Base-by-base conservation (phyloP, 2,797 vertebrate genomes). In the Coendou prehensilis region DNA sequence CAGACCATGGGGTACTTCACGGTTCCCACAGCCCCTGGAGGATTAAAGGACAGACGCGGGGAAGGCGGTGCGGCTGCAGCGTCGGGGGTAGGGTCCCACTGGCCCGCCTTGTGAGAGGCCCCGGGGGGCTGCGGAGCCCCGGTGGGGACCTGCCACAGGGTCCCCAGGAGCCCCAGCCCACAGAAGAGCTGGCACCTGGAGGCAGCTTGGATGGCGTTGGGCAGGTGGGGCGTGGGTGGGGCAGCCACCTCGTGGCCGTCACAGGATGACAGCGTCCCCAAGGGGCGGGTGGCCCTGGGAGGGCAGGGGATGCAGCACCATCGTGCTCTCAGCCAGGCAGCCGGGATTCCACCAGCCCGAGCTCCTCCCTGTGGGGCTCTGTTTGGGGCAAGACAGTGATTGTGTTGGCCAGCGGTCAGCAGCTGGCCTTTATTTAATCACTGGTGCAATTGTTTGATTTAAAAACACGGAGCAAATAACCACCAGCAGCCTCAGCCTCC, bases 391-490 rank as follows among this genome's bases (percentile, higher is more conserved):
- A 47, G 67, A 67, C 45, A 22, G 26, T 47, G 50, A 23, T 61
- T 37, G 20, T 30, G 50, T 11, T 78, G 52, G 71, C 69, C 71
- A 59, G 76, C 2, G 20, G 64, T n/a, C 30, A 76, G 47, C 8
- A 57, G 69, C 37, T 26, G 9, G 50, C 2, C 69, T 94, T 73
- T 59, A 47, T 22, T 64, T 59, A 90, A 57, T 50, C 50, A 8
- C 10, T 13, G 33, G 41, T 69, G 80, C 28, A 37, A 15, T 56
- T 79, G 57, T 78, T 90, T 96, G 63, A 88, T n/a, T 91, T 93
- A 73, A 78, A 93, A 94, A 61, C 41, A 81, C 23, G 61, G 45
- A 85, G n/a, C 47, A 80, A 80, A 78, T 28, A 63, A 90, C 71
- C 50, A 87, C 22, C 50, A 10, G 57, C 45, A 54, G 15, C 9